Base-by-base conservation (phyloP, 2,797 vertebrate genomes). In the Gymnoscopelus braueri region DNA sequence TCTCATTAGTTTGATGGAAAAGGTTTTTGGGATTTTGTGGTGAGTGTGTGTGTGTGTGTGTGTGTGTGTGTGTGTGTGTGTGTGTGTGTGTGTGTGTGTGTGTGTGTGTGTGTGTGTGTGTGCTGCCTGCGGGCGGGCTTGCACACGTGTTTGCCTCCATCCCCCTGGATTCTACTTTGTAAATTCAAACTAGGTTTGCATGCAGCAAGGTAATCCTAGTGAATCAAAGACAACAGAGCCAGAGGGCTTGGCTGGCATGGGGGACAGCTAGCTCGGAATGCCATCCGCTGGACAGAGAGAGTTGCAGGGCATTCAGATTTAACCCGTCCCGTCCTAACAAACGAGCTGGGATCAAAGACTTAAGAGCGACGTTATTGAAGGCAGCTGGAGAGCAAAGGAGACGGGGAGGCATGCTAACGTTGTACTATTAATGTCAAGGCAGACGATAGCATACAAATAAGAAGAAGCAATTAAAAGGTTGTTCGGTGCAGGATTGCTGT, bases 301-400 rank as follows among this genome's bases (percentile, higher is more conserved):
- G 75, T 75, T 72, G 63, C 66, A 77, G 66, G 66, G 39, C 78
- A 75, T 84, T 82, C 59, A 71, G 75, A 64, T 81, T 79, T 78
- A 85, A 87, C 84, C 80, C 49, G 0, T 74, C 77, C 75, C 77
- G 62, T 80, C 63, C 66, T 60, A 68, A 80, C 78, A 87, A 88
- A 85, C 74, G 80, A 84, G 67, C 71, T 71, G 52, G 74, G 82
- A 87, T 86, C 66, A 83, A 76, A 84, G 78, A 84, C 84, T 84
- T 81, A 72, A 19, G 32, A 69, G 64, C 26, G 3, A 54, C 69
- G 63, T 78, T 78, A 87, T 87, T 75, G 80, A 86, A 84, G 69
- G 81, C 87, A 86, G 75, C 83, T 84, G 81, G 81, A 73, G 78
- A 71, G 66, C 47, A 48, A 61, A 75, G 49, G 14, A 65, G 68